Evolutionary conservation across 2,888 invertebrate species (phyloP), one percentile per base, ranked within the genome.

Genomic region (Nemoura dubitans): DNA sequence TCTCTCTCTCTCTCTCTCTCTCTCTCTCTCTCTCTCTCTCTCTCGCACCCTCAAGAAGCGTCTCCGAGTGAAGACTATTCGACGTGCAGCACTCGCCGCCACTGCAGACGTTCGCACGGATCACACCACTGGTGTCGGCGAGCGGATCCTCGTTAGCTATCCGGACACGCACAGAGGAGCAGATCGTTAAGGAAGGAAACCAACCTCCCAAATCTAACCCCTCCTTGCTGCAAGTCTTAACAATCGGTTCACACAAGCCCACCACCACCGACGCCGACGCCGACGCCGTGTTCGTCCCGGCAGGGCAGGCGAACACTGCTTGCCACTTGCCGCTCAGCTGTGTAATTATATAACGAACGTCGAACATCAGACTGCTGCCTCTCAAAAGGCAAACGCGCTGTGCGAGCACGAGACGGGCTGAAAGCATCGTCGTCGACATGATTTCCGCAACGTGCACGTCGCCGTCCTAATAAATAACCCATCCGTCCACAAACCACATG

Each of bases 161-260:
- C 59, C 3, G 59, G 59, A 59, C 59, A 59, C 59, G 59, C 59
- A 59, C 59, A 59, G 59, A 59, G 59, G 21, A 59, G 59, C 59
- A 59, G 59, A 59, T 59, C 59, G 59, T 59, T 59, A 59, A 59
- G 59, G 59, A 59, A 59, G 59, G 59, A 59, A 59, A 59, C 59
- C 59, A 59, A 10, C 59, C 59, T 59, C 59, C 59, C 3, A 59
- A 21, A 59, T 59, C 59, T 59, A 59, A 59, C 59, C 59, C 59
- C 59, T 59, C 59, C 6, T 59, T 59, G 59, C 14, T 59, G 59
- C 59, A 59, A 59, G 59, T 59, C 59, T 59, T 59, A 59, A 59
- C 59, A 59, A 59, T 59, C 21, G 59, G 59, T 59, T 59, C 59
- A 21, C 59, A 59, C 59, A 59, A 14, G 59, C 16, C 59, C 59